Evolutionary conservation across 2,888 invertebrate genomes (phyloP).

Genomic region (Drosophila mimetica): DNA sequence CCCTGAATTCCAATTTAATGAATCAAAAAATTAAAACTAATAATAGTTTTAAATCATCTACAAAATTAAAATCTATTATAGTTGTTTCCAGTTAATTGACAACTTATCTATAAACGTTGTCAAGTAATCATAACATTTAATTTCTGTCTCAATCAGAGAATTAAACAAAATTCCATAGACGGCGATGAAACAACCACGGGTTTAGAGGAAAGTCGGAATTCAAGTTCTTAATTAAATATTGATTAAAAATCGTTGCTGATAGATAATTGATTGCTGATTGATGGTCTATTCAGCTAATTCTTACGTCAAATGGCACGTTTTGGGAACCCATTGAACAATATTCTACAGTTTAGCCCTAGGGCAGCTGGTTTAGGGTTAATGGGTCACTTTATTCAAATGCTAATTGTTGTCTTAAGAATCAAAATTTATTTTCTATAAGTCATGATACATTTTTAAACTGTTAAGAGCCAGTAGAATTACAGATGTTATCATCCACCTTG

Average conservation of each 20-base stretch:
- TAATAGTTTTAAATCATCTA: background rate
- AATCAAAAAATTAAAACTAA: background rate
- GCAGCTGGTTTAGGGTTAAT: background rate
- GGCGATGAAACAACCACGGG: background rate
- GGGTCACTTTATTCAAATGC: slow-evolving; percentile 1
- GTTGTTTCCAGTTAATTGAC: slow-evolving; percentile 8
- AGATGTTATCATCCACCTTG: too few relatives aligned
- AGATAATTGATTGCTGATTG: slow-evolving; percentile 17
- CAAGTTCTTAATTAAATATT: slow-evolving; percentile 14
- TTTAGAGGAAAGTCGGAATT: background rate
- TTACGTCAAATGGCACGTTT: slow-evolving; percentile 1
- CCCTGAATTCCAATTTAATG: background rate
- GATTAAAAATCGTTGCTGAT: slow-evolving; percentile 1
- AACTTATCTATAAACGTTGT: slow-evolving; percentile 4
- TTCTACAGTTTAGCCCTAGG: slow-evolving; percentile 3
- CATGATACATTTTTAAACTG: background rate
- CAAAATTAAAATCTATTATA: background rate
- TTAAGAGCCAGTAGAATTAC: too few relatives aligned
- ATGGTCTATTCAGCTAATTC: slow-evolving; percentile 4
- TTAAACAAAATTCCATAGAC: background rate
- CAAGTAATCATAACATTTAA: slow-evolving; percentile 17
- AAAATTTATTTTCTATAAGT: background rate
- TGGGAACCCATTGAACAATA: background rate
- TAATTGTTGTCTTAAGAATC: background rate
- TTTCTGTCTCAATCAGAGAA: slow-evolving; percentile 7